A percentile compares a stretch with the other conserved stretches of the same genome.
phyloP scores from a whole-genome alignment of 1,140 invertebrate species.

The Cyclina sinensis region DNA sequence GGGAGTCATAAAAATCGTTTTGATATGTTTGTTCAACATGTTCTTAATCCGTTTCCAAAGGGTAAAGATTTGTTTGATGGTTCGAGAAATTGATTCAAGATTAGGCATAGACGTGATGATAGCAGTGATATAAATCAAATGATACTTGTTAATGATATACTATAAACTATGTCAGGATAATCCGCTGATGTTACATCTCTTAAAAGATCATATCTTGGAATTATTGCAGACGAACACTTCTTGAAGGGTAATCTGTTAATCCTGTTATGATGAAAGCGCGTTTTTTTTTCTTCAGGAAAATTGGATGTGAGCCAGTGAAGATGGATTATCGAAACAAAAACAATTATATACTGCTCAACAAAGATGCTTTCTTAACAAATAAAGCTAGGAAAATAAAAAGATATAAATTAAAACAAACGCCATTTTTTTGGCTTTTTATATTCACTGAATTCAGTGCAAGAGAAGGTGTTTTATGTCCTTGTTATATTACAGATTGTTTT shows the following conservation, averaged over 20 bases:
- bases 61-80: too few relatives aligned
- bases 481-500: too few relatives aligned
- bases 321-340: background rate
- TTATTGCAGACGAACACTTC: conserved; percentile 13
- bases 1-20: too few relatives aligned
- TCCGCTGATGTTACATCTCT: background rate
- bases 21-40: too few relatives aligned
- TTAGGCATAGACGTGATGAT: background rate
- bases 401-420: too few relatives aligned
- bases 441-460: too few relatives aligned
- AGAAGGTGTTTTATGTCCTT: too few relatives aligned
- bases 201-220: conserved; percentile 19
- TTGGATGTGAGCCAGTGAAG: background rate
- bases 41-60: too few relatives aligned
- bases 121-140: too few relatives aligned
- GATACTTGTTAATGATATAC: background rate
- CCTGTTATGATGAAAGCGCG: conserved; percentile 27
- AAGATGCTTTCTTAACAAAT: background rate
- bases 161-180: conserved; percentile 29
- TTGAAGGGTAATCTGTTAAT: conserved; percentile 58
- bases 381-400: too few relatives aligned
- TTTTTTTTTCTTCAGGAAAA: background rate
- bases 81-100: too few relatives aligned
- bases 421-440: too few relatives aligned
- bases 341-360: background rate